Percentiles rank a stretch among this genome's conserved stretches.
phyloP scores from a whole-genome alignment of 1,140 invertebrate genomes.

The Lanistes nyassanus region DNA sequence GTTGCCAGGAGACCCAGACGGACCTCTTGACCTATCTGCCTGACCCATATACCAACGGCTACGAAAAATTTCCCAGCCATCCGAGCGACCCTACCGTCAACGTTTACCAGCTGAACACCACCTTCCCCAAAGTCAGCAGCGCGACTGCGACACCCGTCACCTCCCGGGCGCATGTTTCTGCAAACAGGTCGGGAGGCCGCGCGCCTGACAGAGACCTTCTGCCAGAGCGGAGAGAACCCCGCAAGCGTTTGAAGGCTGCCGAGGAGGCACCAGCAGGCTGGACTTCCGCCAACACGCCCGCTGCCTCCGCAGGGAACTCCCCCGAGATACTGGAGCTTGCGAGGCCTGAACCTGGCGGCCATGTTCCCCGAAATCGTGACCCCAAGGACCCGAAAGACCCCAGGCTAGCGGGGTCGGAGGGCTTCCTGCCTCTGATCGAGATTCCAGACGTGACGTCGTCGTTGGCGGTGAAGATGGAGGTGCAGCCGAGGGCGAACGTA shows the following conservation, averaged over 20 bases:
- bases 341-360: no score
- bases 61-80: not conserved
- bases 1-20: slow-evolving; percentile 18
- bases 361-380: no score
- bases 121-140: slow-evolving; percentile 11
- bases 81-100: not conserved
- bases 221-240: slow-evolving; percentile 4
- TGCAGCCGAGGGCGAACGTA: not conserved
- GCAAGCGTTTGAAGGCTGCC: slow-evolving; percentile 20
- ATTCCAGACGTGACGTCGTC: no score
- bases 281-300: no score
- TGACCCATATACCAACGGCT: not conserved
- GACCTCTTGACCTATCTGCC: slow-evolving; percentile 4
- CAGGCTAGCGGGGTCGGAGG: no score
- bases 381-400: no score
- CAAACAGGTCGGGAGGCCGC: not conserved
- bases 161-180: no score
- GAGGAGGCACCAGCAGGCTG: not conserved
- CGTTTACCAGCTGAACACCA: slow-evolving; percentile 8
- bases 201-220: not conserved
- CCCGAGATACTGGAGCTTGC: no score
- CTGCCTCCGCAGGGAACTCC: no score
- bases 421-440: no score
- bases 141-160: not conserved
- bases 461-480: not conserved